phyloP scores from a whole-genome alignment of 2,113 vertebrate species.

The Speoplatyrhinus poulsoni region DNA sequence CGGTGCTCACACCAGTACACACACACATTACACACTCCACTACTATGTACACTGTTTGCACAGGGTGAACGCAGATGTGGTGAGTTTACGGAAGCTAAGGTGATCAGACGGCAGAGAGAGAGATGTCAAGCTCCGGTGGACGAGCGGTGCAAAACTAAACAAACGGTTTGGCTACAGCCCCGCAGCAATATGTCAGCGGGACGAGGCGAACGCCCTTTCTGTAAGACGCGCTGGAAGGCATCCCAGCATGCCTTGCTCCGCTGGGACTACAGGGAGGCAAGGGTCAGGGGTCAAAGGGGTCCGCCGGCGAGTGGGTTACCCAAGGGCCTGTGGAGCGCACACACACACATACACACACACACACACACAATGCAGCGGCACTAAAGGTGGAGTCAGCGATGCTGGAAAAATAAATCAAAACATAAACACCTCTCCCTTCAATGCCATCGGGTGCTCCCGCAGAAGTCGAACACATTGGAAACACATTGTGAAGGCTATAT shows the following conservation, averaged over 20 bases:
- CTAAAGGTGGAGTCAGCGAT: constrained; percentile 27
- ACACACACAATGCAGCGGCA: background rate
- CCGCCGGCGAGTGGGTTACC: constrained; percentile 25
- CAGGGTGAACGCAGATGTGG: no score
- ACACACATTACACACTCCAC: no score
- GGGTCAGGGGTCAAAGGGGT: constrained; percentile 38
- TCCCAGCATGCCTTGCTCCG: constrained; percentile 1
- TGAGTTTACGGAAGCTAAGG: no score
- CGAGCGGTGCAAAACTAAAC: background rate
- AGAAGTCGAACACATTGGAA: no score
- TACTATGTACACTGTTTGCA: no score
- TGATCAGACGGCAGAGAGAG: no score
- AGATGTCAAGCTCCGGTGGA: no score
- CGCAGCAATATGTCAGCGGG: background rate
- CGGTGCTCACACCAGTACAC: no score
- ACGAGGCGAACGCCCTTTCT: constrained; percentile 11
- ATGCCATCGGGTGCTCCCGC: no score
- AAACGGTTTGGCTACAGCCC: no score
- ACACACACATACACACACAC: background rate
- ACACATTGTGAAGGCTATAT: no score
- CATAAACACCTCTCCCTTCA: no score
- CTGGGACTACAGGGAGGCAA: constrained; percentile 13
- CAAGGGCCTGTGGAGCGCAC: background rate
- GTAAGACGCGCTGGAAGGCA: constrained; percentile 13
- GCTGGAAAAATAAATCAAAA: background rate